Conservation (phyloP, 2,888 invertebrate species). For the Agonopterix alstromeriana region DNA sequence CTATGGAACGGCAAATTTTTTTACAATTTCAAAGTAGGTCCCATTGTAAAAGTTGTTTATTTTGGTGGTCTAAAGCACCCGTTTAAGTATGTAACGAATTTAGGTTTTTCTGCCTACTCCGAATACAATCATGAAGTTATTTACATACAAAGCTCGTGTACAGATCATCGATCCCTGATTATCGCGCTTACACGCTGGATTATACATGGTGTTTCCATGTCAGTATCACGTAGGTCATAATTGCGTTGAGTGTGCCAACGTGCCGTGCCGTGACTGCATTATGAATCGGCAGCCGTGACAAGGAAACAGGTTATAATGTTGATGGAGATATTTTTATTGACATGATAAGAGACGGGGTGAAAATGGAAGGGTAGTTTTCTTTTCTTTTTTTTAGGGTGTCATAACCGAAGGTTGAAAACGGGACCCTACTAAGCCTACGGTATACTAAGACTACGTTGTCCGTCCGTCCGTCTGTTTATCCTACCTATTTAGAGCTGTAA, state of each 20-base stretch:
- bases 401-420: too few relatives aligned
- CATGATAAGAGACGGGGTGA: too few relatives aligned
- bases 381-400: too few relatives aligned
- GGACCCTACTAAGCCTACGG: too few relatives aligned
- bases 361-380: too few relatives aligned
- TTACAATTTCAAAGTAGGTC: background rate
- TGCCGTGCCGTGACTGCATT: slow-evolving; percentile 23
- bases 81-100: background rate
- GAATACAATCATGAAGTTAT: slow-evolving; percentile 3
- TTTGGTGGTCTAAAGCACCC: background rate
- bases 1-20: too few relatives aligned
- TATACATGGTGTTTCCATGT: background rate
- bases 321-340: too few relatives aligned
- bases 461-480: too few relatives aligned
- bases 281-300: slow-evolving; percentile 9
- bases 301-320: too few relatives aligned
- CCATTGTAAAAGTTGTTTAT: background rate
- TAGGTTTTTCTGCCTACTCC: background rate
- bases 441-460: too few relatives aligned
- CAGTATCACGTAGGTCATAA: slow-evolving; percentile 24
- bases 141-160: background rate
- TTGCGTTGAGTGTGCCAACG: slow-evolving; percentile 24
- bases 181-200: too few relatives aligned
- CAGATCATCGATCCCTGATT: background rate
- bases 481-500: too few relatives aligned